Evolutionary conservation across 92 coral and sea anemone species (phyloP).

Genomic region (Heliopora coerulea): DNA sequence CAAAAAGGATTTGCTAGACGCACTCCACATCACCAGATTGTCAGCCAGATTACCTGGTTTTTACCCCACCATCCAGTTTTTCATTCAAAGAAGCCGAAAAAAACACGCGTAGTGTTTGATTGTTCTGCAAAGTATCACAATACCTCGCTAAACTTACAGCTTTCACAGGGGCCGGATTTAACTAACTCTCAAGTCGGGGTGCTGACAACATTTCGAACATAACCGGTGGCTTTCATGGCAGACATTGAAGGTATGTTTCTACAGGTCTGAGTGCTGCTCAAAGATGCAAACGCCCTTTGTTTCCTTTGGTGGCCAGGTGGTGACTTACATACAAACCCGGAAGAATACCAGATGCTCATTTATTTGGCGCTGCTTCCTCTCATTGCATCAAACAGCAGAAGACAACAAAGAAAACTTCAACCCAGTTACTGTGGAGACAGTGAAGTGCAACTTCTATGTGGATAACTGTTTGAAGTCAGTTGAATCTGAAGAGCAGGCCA

Average conservation of each 20-base stretch:
- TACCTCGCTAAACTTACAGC: neutral
- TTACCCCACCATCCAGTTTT: conserved; percentile 13
- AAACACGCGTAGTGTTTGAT: conserved; percentile 15
- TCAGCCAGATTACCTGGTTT: too few species aligned
- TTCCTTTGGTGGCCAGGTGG: conserved; percentile 21
- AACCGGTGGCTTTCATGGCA: neutral
- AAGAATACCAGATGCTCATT: conserved; percentile 19
- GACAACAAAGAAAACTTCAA: neutral
- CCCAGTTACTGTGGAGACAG: neutral
- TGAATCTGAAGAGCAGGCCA: neutral
- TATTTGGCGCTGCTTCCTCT: conserved; percentile 17
- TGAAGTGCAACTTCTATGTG: neutral
- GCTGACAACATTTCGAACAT: neutral
- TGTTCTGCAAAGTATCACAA: neutral
- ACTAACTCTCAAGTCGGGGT: conserved; percentile 1
- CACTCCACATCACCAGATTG: too few species aligned
- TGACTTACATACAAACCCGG: neutral
- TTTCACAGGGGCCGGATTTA: neutral
- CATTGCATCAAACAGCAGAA: neutral
- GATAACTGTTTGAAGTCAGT: neutral
- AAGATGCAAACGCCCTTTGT: neutral
- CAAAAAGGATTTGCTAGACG: conserved; percentile 50
- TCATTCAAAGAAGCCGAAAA: conserved; percentile 7
- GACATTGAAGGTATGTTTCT: conserved; percentile 19
- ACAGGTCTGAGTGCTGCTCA: conserved; percentile 4